A percentile compares a stretch with the other conserved stretches of the same genome.
phyloP scores from a whole-genome alignment of 2,113 vertebrate species.

The Elephas maximus region DNA sequence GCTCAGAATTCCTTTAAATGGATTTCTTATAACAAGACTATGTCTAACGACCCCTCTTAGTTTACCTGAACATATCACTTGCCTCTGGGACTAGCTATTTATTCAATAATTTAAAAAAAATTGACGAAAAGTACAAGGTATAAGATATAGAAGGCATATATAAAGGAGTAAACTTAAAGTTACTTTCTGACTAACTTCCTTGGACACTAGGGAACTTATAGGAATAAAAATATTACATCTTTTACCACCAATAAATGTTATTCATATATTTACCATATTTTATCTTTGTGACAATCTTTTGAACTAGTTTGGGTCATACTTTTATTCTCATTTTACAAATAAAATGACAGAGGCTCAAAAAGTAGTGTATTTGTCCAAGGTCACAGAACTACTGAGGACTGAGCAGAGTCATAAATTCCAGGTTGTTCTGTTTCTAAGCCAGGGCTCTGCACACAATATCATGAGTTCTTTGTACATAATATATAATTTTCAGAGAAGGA shows the following conservation, averaged over 20 bases:
- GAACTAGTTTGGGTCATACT: neutral
- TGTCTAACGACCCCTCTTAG: neutral
- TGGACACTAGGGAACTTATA: neutral
- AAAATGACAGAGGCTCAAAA: neutral
- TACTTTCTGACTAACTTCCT: neutral
- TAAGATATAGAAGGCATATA: neutral
- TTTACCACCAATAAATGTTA: neutral
- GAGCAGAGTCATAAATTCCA: neutral
- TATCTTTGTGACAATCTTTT: neutral
- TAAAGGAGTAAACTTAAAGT: neutral
- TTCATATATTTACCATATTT: neutral
- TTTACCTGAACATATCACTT: neutral
- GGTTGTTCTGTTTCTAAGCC: neutral
- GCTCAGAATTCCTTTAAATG: neutral
- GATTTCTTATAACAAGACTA: neutral
- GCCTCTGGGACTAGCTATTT: neutral
- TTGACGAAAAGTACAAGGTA: neutral
- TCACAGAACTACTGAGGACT: neutral
- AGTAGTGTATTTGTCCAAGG: neutral
- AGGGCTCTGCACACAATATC: accelerated
- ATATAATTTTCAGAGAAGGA: neutral
- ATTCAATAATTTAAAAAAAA: neutral
- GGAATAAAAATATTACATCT: neutral
- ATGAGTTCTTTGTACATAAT: neutral
- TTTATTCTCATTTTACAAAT: neutral